Evolutionary conservation across 2,113 vertebrate species (phyloP).

Genomic region (Verasper variegatus): DNA sequence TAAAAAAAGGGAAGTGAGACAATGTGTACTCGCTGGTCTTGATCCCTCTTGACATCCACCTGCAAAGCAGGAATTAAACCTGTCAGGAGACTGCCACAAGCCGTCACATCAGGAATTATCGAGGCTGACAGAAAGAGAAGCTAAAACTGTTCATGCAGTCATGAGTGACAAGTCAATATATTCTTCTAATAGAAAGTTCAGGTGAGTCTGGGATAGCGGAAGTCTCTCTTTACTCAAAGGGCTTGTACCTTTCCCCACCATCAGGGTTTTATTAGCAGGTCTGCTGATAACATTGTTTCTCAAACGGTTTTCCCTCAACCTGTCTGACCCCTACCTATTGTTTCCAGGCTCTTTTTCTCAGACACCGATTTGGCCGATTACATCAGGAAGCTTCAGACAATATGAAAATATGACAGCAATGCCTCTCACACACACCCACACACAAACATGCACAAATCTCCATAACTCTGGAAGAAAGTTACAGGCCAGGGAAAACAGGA

Average conservation of each 20-base stretch:
- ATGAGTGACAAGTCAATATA: conserved; percentile 31
- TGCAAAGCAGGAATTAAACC: neutral
- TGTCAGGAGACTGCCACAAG: neutral
- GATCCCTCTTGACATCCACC: conserved; percentile 9
- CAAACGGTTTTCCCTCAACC: conserved; percentile 58
- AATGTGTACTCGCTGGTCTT: neutral
- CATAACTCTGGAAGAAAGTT: conserved; percentile 19
- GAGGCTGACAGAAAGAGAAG: neutral
- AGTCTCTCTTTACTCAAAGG: conserved; percentile 16
- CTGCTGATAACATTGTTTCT: conserved; percentile 70
- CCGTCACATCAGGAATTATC: neutral
- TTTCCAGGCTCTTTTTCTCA: conserved; percentile 48
- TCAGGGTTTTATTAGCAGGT: conserved; percentile 41
- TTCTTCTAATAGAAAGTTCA: conserved; percentile 13
- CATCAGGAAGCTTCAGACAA: conserved; percentile 54
- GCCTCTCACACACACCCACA: neutral
- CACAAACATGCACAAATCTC: neutral
- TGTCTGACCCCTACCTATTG: conserved; percentile 63
- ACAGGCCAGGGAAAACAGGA: neutral
- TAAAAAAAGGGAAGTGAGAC: neutral
- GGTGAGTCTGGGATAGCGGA: conserved; percentile 42
- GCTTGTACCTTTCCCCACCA: conserved; percentile 41
- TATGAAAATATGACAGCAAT: conserved; percentile 41
- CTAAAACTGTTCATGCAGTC: neutral
- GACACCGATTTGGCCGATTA: conserved; percentile 55